These are phyloP conservation scores for Pseudococcus longispinus DNA, from an alignment of 2,888 invertebrate species.

Conservation along the genomic window DNA sequence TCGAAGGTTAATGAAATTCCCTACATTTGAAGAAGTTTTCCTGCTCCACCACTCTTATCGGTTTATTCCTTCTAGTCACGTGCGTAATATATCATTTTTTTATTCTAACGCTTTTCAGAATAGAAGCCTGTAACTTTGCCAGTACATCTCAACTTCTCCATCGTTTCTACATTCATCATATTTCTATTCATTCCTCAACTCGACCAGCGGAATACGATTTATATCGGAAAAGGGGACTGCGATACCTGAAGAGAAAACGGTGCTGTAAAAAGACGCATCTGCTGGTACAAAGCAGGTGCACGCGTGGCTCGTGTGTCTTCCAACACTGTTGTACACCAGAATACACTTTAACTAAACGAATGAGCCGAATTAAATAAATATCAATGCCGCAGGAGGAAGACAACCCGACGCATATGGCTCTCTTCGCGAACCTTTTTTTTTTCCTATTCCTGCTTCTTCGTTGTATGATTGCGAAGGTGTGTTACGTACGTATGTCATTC, in stretches of 20 bases:
- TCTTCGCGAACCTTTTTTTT: not conserved
- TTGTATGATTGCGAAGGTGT: not conserved
- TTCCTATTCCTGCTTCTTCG: not conserved
- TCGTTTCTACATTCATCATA: not conserved
- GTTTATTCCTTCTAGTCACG: not conserved
- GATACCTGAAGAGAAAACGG: not conserved
- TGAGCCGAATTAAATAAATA: conserved; percentile 19
- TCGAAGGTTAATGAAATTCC: not conserved
- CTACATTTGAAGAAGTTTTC: not conserved
- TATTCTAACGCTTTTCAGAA: not conserved
- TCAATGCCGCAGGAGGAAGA: not conserved
- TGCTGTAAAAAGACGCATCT: conserved; percentile 23
- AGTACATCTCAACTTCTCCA: not conserved
- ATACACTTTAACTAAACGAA: not conserved
- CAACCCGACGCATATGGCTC: not conserved
- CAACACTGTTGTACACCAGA: not conserved
- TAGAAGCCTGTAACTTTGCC: not conserved
- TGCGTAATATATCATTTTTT: not conserved
- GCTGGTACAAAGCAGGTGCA: conserved; percentile 43
- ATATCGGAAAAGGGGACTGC: not conserved
- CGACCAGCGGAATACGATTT: not conserved
- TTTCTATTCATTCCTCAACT: not conserved
- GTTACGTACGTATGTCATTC: not conserved
- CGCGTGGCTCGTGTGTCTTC: conserved; percentile 25
- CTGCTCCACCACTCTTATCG: not conserved